A percentile compares a stretch with the other conserved stretches of the same genome.
phyloP scores from a whole-genome alignment of 2,797 vertebrate species.

The Telmatherina bonti region DNA sequence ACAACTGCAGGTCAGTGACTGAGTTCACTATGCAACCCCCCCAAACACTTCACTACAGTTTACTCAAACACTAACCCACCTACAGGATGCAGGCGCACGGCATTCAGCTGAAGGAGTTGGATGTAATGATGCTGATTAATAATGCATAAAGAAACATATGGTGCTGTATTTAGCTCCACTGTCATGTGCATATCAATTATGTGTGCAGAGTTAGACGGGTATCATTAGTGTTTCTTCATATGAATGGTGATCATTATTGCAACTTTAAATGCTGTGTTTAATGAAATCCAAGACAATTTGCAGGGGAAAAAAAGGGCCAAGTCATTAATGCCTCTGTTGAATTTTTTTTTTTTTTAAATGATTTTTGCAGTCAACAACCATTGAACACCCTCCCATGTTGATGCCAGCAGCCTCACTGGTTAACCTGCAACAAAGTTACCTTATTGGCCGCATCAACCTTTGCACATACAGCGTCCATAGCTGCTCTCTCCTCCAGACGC shows the following conservation, averaged over 20 bases:
- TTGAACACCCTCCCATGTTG: background rate
- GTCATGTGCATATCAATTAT: conserved; percentile 33
- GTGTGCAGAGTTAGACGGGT: background rate
- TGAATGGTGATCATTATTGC: background rate
- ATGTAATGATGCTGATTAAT: conserved; percentile 52
- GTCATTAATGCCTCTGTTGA: background rate
- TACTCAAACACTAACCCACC: conserved; percentile 7
- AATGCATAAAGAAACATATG: conserved; percentile 58
- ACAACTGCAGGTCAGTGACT: background rate
- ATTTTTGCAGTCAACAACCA: background rate
- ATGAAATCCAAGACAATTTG: background rate
- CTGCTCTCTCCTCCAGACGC: conserved; percentile 91
- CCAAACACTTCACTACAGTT: conserved; percentile 1
- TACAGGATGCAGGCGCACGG: conserved; percentile 10
- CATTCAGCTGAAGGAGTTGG: background rate
- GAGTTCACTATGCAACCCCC: conserved; percentile 20
- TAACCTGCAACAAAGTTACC: conserved; percentile 71
- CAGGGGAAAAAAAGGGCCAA: background rate
- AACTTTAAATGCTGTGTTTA: background rate
- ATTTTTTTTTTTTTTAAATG: background rate
- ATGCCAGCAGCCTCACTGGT: background rate
- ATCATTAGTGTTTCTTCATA: background rate
- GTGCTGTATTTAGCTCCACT: conserved; percentile 37
- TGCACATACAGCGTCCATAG: conserved; percentile 94
- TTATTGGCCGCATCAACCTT: conserved; percentile 96